A percentile compares a stretch with the other conserved stretches of the same genome.
phyloP scores from a whole-genome alignment of 2,113 vertebrate species.

The Eptesicus fuscus region DNA sequence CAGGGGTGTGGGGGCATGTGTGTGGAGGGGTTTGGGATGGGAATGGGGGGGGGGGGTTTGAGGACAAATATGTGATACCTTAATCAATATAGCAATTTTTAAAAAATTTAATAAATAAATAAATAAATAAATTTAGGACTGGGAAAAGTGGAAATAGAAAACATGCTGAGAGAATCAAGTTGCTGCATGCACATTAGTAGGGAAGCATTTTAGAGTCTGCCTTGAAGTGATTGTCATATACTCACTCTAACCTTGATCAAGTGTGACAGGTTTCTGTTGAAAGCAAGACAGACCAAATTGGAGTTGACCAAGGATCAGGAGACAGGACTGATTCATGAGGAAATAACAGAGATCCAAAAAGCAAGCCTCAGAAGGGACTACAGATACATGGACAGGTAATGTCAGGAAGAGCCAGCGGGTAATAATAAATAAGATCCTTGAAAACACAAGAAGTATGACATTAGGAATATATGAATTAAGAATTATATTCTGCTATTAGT shows the following conservation, averaged over 20 bases:
- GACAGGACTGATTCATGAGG: constrained; percentile 6
- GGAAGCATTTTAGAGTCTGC: neutral
- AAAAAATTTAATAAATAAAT: too few species aligned
- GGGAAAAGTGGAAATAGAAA: constrained; percentile 38
- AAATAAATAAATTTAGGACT: constrained; percentile 30
- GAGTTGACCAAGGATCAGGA: neutral
- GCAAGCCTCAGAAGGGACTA: neutral
- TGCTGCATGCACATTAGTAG: neutral
- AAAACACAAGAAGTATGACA: neutral
- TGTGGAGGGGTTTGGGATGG: too few species aligned
- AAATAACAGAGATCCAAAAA: neutral
- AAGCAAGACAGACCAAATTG: neutral
- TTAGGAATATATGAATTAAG: neutral
- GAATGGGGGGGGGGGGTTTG: too few species aligned
- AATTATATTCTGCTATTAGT: neutral
- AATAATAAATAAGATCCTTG: neutral
- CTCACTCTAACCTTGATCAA: neutral
- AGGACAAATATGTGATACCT: too few species aligned
- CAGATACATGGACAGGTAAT: neutral
- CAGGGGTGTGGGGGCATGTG: too few species aligned
- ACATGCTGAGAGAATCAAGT: constrained; percentile 22
- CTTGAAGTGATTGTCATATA: neutral
- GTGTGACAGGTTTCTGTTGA: neutral
- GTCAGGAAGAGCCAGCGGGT: neutral
- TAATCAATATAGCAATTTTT: too few species aligned